Evolutionary conservation across 2,797 vertebrate genomes (phyloP), one percentile per base, ranked within the genome.

Genomic region (Gymnothorax javanicus): DNA sequence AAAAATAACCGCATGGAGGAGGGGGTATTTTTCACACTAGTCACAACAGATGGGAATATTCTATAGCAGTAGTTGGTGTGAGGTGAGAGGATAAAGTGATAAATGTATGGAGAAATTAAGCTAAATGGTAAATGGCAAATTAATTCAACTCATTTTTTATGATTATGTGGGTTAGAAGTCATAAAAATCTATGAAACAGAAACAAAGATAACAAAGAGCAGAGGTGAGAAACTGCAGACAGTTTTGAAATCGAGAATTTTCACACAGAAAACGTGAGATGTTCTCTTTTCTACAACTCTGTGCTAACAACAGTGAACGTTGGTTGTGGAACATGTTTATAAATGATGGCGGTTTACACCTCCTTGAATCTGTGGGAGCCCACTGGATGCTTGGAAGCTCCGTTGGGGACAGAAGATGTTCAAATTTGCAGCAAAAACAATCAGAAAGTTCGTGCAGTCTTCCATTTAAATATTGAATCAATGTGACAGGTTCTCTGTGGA

Each of bases 211-310:
- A 33, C 43, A 52, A 75, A 13, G 71, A 58, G 12, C 25, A 58
- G 54, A 59, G n/a, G 57, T 2, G 82, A 23, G 23, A 83, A 83
- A 77, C 43, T 50, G 73, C 73, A 77, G 73, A 77, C 33, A 1
- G 27, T 33, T 33, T 12, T 50, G 43, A 77, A 50, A 50, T 81
- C 8, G 15, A 54, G 52, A 81, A n/a, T 56, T 81, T 79, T 81
- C 50, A 81, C 77, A 81, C 50, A 23, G 77, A 81, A 56, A 54
- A 81, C n/a, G 77, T 54, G 77, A 81, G 15, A 56, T 81, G 54
- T 81, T 27, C 17, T 17, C 15, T 77, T 12, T 77, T 13, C 25
- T 7, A 73, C 25, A 73, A 43, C 43, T 20, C 17, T 54, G 77
- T 81, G 77, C 9, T 56, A 81, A 81, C 64, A 81, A 7, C 11